Base-by-base conservation (phyloP, 2,888 invertebrate genomes). In the Chloromyia formosa region DNA sequence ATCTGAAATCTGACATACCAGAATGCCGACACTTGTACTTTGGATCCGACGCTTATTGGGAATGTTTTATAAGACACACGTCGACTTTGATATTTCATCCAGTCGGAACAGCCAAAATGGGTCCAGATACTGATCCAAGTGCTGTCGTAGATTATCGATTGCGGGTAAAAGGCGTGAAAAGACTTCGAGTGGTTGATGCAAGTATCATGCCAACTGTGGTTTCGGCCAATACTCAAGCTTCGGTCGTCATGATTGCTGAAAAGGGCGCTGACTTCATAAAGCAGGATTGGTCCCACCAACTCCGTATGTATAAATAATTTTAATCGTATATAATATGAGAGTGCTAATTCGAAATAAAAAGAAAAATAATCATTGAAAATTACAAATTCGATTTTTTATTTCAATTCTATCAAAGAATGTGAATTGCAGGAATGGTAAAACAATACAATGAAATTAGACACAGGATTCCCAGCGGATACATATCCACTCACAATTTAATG, bases 31-130 rank as follows among this genome's bases (percentile, higher is more conserved):
- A 9, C 2, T 27, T n/a, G n/a, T 10, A 1, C 5, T 23, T 54
- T 40, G 69, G 40, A 16, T 54, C 69, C 12, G 94, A 95, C 81
- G 93, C 93, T 66, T 95, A 94, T 81, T 94, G 95, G 94, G 93
- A 93, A 80, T 95, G 95, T 81, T 90, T 92, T 77, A 87, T 94
- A 27, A 88, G 93, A 40, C 94, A 95, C 81, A 92, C 92, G 81
- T 88, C 88, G 0, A 91, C 91, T 78, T 94, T 94, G 0, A 88
- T 93, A 54, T 93, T 93, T 79, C 93, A 94, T 84, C 93, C 93
- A 0, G 88, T 88, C 1, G 89, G 93, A 66, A 89, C 90, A 0
- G 86, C 86, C 0, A 90, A 87, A 82, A 91, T 91, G 91, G 91
- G 90, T 2, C 87, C 88, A 0, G 79, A 80, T 1, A 79, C 75